Evolutionary conservation across 2,797 vertebrate species (phyloP), one percentile per base, ranked within the genome.

Genomic region (Hypotaenidia okinawae): DNA sequence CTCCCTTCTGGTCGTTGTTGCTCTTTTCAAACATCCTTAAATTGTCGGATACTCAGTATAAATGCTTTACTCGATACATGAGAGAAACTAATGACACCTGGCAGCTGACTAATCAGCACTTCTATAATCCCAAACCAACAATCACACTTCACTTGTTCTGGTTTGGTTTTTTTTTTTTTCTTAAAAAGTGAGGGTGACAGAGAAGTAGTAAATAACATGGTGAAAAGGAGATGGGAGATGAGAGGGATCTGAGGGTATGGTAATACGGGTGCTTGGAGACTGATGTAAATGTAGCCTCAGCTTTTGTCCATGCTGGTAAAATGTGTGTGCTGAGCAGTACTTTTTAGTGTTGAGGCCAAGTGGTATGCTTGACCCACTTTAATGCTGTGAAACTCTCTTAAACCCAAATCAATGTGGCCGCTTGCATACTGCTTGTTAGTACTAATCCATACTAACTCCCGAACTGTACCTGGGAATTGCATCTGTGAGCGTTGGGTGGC

Each of bases 211-310:
- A 51, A 24, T 63, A 63, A 22, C 1, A 1, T 41, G 16, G 13
- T 49, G 43, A 64, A 63, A 52, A 58, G 61, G 18, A 32, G 23
- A 7, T 10, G 35, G 37, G 37, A 37, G 18, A 11, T 43, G 41
- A 43, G 43, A 47, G 12, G 11, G 25, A 11, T 63, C 33, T n/a
- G 41, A 74, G 41, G 4, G 9, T 45, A 22, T 0, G 0, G 16
- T 24, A 30, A 14, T 57, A 16, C 10, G 22, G 49, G 3, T 72
- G 14, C 49, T 33, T 57, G 37, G 41, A 17, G 8, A 13, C 47
- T 5, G 6, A 32, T 3, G 2, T 19, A 70, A 25, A 35, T 4
- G 6, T 3, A 79, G 43, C 63, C 54, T 76, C 2, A 3, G 14
- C 55, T 61, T 25, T 49, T 39, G 10, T 14, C 52, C 39, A 0